Evolutionary conservation across 2,797 vertebrate species (phyloP), one percentile per base, ranked within the genome.

Genomic region (Ctenochaetus hawaiiensis): DNA sequence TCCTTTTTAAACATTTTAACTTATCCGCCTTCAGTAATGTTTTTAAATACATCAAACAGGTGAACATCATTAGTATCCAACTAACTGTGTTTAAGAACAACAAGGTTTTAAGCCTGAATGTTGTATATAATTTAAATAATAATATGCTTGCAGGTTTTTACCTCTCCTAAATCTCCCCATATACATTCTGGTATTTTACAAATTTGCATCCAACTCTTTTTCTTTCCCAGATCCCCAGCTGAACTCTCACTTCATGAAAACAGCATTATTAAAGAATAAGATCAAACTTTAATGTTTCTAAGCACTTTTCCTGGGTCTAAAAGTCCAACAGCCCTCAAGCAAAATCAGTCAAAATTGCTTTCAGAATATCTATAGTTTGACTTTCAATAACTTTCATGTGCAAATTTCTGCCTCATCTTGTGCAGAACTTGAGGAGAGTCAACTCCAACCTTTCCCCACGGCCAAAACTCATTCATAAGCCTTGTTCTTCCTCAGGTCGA

Each of bases 291-390:
- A 66, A 68, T 76, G 37, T 41, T 8, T 53, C 20, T 2, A 9
- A 62, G 44, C 8, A 23, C 53, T 37, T 70, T 22, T 61, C 48
- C 26, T 23, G 41, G 9, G 66, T 75, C 43, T 41, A 78, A 69
- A 53, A 59, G 26, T 78, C 56, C 66, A 39, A 26, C 16, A 49
- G 45, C 56, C 78, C 73, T 61, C 41, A 76, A 61, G 78, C 39
- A 56, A 83, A 59, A 79, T 62, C 44, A 44, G 13, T 61, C 48
- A 18, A 52, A 77, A 75, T 64, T 72, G 53, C 65, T 71, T 84
- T 72, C 1, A 49, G 61, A 70, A 75, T 62, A 75, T 34, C 20
- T 26, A 3, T 8, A 18, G 4, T 62, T 18, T 74, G 53, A 80
- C 63, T 77, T 75, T 70, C 22, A 62, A 22, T 11, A 72, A 65